These are phyloP conservation scores for Lophura nycthemera DNA, from an alignment of 2,113 vertebrate genomes.

Conservation along the genomic window DNA sequence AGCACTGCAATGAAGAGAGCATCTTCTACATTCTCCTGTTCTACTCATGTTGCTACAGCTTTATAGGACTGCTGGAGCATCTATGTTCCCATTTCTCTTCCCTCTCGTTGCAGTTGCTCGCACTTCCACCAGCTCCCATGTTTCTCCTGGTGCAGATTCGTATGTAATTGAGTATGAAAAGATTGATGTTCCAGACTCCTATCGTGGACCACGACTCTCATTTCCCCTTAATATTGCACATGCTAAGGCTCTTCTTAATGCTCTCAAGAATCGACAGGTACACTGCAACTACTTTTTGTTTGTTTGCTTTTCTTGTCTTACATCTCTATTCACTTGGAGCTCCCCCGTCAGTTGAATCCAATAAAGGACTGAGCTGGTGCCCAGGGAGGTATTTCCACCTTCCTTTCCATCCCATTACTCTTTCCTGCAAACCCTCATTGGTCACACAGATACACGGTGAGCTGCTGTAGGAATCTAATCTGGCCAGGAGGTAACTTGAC, in stretches of 20 bases:
- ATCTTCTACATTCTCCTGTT: neutral
- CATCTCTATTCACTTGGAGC: neutral
- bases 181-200: conserved; percentile 85
- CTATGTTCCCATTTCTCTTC: neutral
- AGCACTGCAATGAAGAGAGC: neutral
- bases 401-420: neutral
- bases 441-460: neutral
- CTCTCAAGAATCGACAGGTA: conserved; percentile 90
- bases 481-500: neutral
- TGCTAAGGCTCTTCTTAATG: conserved; percentile 83
- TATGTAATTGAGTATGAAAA: conserved; percentile 74
- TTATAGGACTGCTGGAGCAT: neutral
- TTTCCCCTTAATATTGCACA: conserved; percentile 89
- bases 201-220: conserved; percentile 86
- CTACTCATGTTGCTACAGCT: neutral
- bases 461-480: neutral
- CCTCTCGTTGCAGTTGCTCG: conserved; percentile 78
- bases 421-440: neutral
- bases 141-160: conserved; percentile 62
- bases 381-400: neutral
- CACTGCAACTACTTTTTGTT: neutral
- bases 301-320: neutral
- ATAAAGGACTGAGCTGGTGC: neutral
- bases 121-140: conserved; percentile 74
- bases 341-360: neutral